Percentiles rank a stretch among this genome's conserved stretches.
phyloP scores from a whole-genome alignment of 2,113 vertebrate genomes.

The Eptesicus fuscus region DNA sequence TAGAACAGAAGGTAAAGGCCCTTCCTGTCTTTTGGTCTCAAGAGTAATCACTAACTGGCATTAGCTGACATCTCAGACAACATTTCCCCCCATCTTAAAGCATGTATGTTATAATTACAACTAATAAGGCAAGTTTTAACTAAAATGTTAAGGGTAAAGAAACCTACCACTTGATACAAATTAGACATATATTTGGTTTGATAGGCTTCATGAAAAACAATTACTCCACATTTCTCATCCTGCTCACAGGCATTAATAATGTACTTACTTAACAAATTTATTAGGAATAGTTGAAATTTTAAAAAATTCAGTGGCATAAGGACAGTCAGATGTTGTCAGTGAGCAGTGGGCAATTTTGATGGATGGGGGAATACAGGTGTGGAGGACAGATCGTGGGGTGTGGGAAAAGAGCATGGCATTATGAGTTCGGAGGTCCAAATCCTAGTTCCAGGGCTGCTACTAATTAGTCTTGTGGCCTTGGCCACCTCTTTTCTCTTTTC shows the following conservation, averaged over 20 bases:
- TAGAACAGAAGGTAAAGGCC: neutral
- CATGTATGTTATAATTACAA: neutral
- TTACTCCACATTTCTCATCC: neutral
- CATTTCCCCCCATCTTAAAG: neutral
- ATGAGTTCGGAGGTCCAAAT: neutral
- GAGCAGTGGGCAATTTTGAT: neutral
- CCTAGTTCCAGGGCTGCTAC: neutral
- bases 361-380: rapidly evolving
- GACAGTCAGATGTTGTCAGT: neutral
- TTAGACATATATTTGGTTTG: neutral
- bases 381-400: neutral
- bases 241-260: neutral
- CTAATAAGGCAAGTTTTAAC: neutral
- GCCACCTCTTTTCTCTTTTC: neutral
- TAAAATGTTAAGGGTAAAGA: neutral
- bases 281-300: neutral
- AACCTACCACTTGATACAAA: neutral
- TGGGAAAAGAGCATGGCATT: neutral
- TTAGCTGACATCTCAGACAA: neutral
- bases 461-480: neutral
- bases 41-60: neutral
- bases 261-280: neutral
- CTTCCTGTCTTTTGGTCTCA: neutral
- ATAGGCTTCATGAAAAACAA: neutral
- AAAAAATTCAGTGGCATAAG: neutral